Percentiles rank a stretch among this genome's conserved stretches.
Evolutionary conservation across 2,113 vertebrate species (phyloP).

Genomic region (Suricata suricatta): DNA sequence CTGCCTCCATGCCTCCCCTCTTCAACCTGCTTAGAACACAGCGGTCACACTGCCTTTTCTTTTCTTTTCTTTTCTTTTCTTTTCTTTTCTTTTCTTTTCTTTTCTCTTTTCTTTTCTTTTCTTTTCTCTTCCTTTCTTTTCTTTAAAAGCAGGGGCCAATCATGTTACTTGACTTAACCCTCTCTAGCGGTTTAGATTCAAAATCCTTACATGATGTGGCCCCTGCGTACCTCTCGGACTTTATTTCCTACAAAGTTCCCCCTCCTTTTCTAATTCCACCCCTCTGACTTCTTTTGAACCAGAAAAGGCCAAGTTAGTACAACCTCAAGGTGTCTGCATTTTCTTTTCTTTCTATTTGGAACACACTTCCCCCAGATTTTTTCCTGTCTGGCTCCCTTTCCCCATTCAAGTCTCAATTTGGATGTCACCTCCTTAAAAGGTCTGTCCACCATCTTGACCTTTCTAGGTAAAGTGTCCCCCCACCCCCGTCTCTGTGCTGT

Average conservation of each 20-base stretch:
- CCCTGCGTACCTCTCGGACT: neutral
- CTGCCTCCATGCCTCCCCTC: fast-evolving
- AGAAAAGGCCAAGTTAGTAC: neutral
- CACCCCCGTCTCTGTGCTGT: neutral
- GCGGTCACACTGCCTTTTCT: neutral
- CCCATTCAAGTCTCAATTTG: neutral
- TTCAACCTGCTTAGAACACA: neutral
- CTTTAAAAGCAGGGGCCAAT: neutral
- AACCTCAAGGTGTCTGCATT: neutral
- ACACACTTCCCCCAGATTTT: neutral
- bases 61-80: neutral
- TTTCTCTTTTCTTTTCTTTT: neutral
- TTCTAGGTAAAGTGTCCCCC: neutral
- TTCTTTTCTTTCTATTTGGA: neutral
- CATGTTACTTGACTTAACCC: neutral
- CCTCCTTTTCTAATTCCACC: neutral
- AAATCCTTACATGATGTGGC: neutral
- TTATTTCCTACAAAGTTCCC: neutral
- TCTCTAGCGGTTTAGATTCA: neutral
- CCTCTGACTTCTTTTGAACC: neutral
- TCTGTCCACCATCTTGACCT: neutral
- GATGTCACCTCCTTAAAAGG: neutral
- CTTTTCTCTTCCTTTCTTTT: neutral
- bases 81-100: neutral
- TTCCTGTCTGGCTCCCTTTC: neutral